Conservation (phyloP, 2,888 invertebrate species). For the Sinohyriopsis cumingii region DNA sequence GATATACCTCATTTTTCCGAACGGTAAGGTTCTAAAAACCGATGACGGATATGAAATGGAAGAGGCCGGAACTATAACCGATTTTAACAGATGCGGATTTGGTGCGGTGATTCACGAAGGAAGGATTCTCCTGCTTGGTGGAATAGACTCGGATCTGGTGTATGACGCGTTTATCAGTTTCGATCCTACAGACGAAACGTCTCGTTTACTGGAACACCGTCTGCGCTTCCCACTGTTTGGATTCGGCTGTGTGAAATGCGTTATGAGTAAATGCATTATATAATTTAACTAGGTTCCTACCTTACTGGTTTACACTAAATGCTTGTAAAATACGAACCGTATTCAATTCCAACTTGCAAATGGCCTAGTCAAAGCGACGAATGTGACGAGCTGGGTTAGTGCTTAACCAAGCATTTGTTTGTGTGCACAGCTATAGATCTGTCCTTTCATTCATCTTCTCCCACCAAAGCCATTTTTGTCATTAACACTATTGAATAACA, state of each 20-base stretch:
- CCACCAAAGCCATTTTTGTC: too few species aligned
- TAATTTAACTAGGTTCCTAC: too few species aligned
- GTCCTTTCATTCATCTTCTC: too few species aligned
- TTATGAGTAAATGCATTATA: too few species aligned
- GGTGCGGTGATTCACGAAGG: slow-evolving; percentile 33
- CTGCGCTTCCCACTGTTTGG: slow-evolving; percentile 29
- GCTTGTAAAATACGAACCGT: too few species aligned
- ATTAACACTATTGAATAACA: too few species aligned
- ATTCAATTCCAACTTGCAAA: too few species aligned
- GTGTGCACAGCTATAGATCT: too few species aligned
- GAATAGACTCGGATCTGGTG: slow-evolving; percentile 28
- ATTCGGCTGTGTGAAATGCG: slow-evolving; percentile 35
- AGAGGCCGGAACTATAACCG: slow-evolving; percentile 22
- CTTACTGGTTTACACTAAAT: too few species aligned
- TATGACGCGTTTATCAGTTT: slow-evolving; percentile 28
- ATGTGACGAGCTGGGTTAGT: too few species aligned
- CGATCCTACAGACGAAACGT: slow-evolving; percentile 13
- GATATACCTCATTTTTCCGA: slow-evolving; percentile 36
- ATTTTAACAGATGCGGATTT: slow-evolving; percentile 41
- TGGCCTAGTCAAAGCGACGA: too few species aligned
- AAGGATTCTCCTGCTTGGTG: slow-evolving; percentile 34
- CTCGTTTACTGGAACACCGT: slow-evolving; percentile 10
- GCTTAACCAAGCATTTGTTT: too few species aligned
- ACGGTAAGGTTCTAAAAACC: slow-evolving; percentile 35
- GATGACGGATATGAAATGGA: slow-evolving; percentile 16